Conservation (phyloP, 2,797 vertebrate species). For the Pseudochromis fuscus region DNA sequence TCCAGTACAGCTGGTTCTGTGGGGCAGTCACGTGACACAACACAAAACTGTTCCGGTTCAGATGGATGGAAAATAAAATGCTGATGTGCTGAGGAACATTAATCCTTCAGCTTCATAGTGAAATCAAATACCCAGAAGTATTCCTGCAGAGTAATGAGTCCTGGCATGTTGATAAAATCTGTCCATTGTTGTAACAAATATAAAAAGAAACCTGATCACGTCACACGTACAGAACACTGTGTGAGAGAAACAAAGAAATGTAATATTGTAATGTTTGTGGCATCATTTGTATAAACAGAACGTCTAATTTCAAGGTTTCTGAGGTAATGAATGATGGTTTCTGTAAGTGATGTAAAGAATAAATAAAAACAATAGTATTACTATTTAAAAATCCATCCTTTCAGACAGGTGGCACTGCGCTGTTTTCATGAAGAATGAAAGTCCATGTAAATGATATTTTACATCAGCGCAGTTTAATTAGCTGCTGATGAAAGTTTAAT, state of each 20-base stretch:
- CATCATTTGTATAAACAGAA: too few relatives aligned
- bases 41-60: constrained; percentile 21
- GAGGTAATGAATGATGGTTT: too few relatives aligned
- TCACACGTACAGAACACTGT: background rate
- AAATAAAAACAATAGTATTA: background rate
- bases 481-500: constrained; percentile 73
- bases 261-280: too few relatives aligned
- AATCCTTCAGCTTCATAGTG: constrained; percentile 24
- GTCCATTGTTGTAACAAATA: background rate
- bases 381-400: background rate
- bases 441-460: constrained; percentile 33
- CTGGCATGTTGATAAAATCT: constrained; percentile 1
- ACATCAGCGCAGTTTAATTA: constrained; percentile 60
- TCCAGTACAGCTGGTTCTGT: constrained; percentile 57
- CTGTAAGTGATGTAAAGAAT: too few relatives aligned
- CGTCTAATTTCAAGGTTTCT: too few relatives aligned
- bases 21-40: constrained; percentile 45
- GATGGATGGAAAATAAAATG: constrained; percentile 32
- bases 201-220: background rate
- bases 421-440: background rate
- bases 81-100: constrained; percentile 14
- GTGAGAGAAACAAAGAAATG: too few relatives aligned
- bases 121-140: constrained; percentile 32
- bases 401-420: background rate
- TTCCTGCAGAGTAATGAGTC: background rate